Base-by-base conservation (phyloP, 35 echinoderm and acorn worm species). In the Lytechinus pictus region DNA sequence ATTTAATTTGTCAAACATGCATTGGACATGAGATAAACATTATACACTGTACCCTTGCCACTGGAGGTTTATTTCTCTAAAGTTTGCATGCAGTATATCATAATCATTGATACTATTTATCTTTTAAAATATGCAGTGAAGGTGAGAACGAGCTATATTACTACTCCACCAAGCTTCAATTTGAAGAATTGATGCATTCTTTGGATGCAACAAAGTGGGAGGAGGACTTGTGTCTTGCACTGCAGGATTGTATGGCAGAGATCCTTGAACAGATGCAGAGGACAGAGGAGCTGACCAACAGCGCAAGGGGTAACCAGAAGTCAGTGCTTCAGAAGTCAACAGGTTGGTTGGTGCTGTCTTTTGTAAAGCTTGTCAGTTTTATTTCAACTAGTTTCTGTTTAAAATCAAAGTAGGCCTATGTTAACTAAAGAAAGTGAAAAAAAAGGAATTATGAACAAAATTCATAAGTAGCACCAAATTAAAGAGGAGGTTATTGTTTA, bases 271-370 rank as follows among this genome's bases (percentile, higher is more conserved):
- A 97, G 54, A 97, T 99, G 95, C 91, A 94, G 87, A 99, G 97
- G 87, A 99, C 98, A 0, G 96, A 98, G 87, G 96, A 97, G 28
- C 96, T 99, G 72, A 99, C 98, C 14, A 99, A 96, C 66, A 96
- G 96, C 53, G 94, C 96, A 60, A 94, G 97, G 54, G 98, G 98
- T 28, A 95, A 95, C 87, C 95, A 96, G 79, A 97, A 94, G 57
- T 98, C 98, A 27, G 94, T 86, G 24, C 71, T 99, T 2, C 96
- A 99, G 51, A 96, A 90, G 52, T 94, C 94, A 55, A 92, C 97
- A 94, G 97, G 97, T 99, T 95, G 27, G 95, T 92, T n/a, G n/a
- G 57, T 57, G 44, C 8, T 71, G 13, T 71, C 33, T 44, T 79
- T 24, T 79, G 66, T 79, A n/a, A n/a, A 79, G 66, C 21, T 60